Base-by-base conservation (phyloP, 1,140 invertebrate species). In the Aleiodes sp. region DNA sequence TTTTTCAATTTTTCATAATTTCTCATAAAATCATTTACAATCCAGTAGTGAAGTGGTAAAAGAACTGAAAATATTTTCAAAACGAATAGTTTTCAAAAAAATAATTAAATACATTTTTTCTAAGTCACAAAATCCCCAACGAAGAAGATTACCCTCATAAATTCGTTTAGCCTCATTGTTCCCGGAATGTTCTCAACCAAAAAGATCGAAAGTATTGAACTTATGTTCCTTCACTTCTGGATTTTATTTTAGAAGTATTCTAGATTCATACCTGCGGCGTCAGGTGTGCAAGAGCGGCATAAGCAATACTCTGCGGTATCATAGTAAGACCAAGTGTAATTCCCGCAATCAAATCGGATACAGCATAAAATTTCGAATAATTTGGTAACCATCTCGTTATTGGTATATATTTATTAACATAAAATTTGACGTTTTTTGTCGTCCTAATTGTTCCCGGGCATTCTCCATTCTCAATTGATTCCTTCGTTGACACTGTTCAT, bases 221-320 rank as follows among this genome's bases (percentile, higher is more conserved):
- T n/a, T n/a, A n/a, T n/a, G n/a, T n/a, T n/a, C n/a, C n/a, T n/a
- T n/a, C n/a, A n/a, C n/a, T n/a, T n/a, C n/a, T n/a, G n/a, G n/a
- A n/a, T n/a, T n/a, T n/a, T 61, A 35, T 9, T 66, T 16, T 35
- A 61, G 39, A 68, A 65, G 73, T 67, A 61, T 77, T 41, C 85
- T 85, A n/a, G n/a, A n/a, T n/a, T 85, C 62, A 28, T 81, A 91
- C 91, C 83, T 95, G 90, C 0, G 91, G 87, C 1, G 89, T 90
- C 37, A 94, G 80, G n/a, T 90, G 90, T 6, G 93, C 93, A 24
- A 96, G 83, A 35, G 90, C 84, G 8, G 94, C 93, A 80, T 95
- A 95, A 4, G 93, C 94, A 35, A 96, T 91, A 73, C 92, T 94
- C 81, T 96, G 94, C 0, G 94, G 94, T 56, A 96, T 93, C 73